Percentiles rank a stretch among this genome's conserved stretches.
phyloP scores from a whole-genome alignment of 2,797 vertebrate species.

The Picus viridis region DNA sequence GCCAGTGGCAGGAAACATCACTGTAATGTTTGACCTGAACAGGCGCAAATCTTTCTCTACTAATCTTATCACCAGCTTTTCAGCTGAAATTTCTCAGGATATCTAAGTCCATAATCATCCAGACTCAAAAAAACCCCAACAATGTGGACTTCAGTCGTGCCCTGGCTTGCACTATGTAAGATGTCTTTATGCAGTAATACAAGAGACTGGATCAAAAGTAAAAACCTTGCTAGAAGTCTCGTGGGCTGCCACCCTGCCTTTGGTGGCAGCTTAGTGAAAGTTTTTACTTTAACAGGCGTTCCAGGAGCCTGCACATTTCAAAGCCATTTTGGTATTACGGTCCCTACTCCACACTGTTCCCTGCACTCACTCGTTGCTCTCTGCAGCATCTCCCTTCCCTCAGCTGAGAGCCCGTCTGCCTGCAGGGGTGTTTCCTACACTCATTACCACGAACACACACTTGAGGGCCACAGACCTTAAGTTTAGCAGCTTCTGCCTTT shows the following conservation, averaged over 20 bases:
- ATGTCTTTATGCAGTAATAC: background rate
- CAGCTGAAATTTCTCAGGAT: background rate
- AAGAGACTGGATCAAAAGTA: background rate
- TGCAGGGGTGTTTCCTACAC: background rate
- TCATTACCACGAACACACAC: background rate
- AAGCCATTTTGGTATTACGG: background rate
- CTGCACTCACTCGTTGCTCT: accelerated
- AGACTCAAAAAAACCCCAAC: accelerated
- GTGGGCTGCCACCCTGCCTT: background rate
- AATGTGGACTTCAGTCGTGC: background rate
- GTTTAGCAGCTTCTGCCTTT: background rate
- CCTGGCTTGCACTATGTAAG: accelerated
- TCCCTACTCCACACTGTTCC: background rate
- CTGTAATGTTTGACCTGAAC: background rate
- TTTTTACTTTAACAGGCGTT: background rate
- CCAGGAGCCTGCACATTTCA: background rate
- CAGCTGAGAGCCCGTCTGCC: background rate
- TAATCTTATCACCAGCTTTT: background rate
- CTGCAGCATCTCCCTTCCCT: background rate
- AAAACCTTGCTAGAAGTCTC: background rate
- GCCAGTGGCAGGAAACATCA: background rate
- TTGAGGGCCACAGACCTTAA: background rate
- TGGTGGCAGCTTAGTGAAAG: background rate
- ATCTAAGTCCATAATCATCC: background rate
- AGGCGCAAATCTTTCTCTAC: background rate